Evolutionary conservation across 2,113 vertebrate genomes (phyloP).

Genomic region (Microcebus jonahi): DNA sequence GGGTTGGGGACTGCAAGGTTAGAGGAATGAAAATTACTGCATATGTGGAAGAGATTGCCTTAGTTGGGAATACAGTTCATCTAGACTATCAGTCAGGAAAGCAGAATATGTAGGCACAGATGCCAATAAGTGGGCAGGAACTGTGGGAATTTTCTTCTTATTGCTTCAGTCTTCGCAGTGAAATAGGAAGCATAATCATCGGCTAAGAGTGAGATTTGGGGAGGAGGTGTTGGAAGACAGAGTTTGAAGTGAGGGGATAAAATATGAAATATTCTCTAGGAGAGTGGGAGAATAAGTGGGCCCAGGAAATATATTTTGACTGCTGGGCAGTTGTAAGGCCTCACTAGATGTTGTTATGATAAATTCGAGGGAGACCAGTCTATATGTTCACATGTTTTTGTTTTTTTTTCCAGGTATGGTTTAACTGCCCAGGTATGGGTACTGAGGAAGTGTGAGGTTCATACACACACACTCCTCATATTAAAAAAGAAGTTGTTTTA

Average conservation of each 20-base stretch:
- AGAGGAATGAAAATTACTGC: neutral
- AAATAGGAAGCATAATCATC: neutral
- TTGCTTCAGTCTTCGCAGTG: neutral
- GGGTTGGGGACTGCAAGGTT: too few relatives aligned
- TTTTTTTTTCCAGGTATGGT: neutral
- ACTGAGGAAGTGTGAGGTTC: neutral
- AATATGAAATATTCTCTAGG: neutral
- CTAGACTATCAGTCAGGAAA: neutral
- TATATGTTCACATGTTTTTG: neutral
- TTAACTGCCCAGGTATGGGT: neutral
- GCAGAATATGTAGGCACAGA: neutral
- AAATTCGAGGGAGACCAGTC: neutral
- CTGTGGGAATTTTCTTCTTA: constrained; percentile 8
- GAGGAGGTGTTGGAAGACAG: constrained; percentile 23
- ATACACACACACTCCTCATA: neutral
- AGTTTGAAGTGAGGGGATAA: neutral
- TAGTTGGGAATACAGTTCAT: neutral
- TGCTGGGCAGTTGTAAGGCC: neutral
- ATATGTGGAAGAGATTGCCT: neutral
- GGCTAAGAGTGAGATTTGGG: neutral
- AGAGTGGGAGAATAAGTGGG: neutral
- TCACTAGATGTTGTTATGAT: neutral
- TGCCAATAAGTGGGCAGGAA: neutral
- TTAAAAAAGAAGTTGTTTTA: neutral
- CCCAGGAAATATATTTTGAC: neutral